Evolutionary conservation across 23 tunicate species (phyloP).

Genomic region (Clavelina lepadiformis): DNA sequence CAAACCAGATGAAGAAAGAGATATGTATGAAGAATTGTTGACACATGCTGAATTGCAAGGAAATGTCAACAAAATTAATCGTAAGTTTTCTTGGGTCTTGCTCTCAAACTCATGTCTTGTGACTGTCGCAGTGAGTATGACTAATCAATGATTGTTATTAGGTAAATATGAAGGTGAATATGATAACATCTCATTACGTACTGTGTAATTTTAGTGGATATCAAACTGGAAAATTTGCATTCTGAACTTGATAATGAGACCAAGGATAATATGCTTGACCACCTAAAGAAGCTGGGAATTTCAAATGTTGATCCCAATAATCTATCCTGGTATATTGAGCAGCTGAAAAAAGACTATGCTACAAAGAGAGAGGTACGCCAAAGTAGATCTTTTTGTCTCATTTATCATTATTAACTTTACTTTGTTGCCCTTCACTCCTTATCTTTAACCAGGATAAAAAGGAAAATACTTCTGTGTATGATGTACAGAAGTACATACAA

Average conservation of each 20-base stretch:
- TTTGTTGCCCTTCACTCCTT: neutral
- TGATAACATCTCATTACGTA: neutral
- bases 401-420: no score
- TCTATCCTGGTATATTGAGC: slow-evolving; percentile 55
- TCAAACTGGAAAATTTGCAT: slow-evolving; percentile 55
- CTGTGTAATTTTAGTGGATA: slow-evolving; percentile 57
- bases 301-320: slow-evolving; percentile 52
- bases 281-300: slow-evolving; percentile 58
- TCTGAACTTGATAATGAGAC: slow-evolving; percentile 29
- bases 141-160: no score
- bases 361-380: slow-evolving; percentile 70
- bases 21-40: slow-evolving; percentile 83
- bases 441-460: neutral
- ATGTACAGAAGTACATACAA: no score
- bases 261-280: slow-evolving; percentile 37
- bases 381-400: neutral
- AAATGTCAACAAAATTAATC: slow-evolving; percentile 80
- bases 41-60: slow-evolving; percentile 97
- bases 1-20: slow-evolving; percentile 60
- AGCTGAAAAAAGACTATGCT: slow-evolving; percentile 31
- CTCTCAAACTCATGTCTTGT: neutral
- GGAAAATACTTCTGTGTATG: no score
- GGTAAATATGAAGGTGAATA: no score
- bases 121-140: no score
- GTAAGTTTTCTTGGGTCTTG: slow-evolving; percentile 25